Evolutionary conservation across 2,113 vertebrate genomes (phyloP).

Genomic region (Macrotus californicus): DNA sequence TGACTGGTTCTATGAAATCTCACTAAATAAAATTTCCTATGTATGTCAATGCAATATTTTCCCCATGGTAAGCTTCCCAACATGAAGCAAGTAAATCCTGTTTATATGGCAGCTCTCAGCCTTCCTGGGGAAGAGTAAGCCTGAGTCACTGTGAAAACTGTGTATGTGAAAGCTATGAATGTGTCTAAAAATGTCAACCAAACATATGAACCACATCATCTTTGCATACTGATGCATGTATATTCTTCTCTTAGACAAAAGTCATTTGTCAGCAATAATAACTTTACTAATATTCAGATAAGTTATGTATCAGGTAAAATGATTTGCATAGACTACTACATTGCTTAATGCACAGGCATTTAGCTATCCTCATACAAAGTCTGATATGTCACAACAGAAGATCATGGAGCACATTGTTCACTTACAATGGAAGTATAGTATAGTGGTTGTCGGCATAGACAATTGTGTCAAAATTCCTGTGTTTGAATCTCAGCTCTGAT

Average conservation of each 20-base stretch:
- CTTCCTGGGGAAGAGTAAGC: background rate
- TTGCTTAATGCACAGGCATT: background rate
- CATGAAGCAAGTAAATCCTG: background rate
- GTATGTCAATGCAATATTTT: background rate
- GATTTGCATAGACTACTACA: background rate
- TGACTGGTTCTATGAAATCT: background rate
- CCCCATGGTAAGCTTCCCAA: background rate
- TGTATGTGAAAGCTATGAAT: background rate
- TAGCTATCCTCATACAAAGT: background rate
- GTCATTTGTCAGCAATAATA: background rate
- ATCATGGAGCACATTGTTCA: background rate
- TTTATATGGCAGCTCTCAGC: background rate
- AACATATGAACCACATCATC: background rate
- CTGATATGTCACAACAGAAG: background rate
- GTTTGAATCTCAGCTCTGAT: background rate
- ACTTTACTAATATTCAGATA: background rate
- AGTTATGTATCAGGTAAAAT: background rate
- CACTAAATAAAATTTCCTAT: background rate
- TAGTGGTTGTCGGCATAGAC: background rate
- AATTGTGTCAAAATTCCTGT: background rate
- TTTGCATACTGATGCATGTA: background rate
- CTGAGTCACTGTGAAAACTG: background rate
- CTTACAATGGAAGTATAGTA: background rate
- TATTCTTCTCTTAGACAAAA: background rate
- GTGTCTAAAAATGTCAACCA: background rate